Conservation (phyloP, 2,113 vertebrate genomes). For the Etheostoma spectabile region DNA sequence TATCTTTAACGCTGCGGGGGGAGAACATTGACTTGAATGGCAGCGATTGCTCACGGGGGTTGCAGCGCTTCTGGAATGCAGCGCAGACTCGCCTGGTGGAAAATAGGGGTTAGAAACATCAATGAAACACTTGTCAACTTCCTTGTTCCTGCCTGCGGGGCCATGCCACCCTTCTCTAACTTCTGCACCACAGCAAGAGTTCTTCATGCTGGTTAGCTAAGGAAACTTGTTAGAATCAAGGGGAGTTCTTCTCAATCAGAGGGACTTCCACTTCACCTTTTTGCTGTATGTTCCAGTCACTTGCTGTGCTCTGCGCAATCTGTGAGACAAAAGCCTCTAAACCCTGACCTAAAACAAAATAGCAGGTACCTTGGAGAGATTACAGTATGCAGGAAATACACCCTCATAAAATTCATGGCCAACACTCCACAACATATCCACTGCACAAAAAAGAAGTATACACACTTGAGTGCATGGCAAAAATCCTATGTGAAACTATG, state of each 20-base stretch:
- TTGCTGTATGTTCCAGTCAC: neutral
- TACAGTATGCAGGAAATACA: neutral
- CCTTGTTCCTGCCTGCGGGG: neutral
- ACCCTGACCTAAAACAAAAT: neutral
- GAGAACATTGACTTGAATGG: no score
- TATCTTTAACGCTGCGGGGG: no score
- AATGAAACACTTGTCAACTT: constrained; percentile 8
- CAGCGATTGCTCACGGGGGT: no score
- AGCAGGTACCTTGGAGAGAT: neutral
- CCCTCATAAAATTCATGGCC: neutral
- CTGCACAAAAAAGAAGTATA: neutral
- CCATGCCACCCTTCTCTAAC: neutral
- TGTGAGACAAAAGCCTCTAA: neutral
- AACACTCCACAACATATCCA: neutral
- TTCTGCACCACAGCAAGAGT: neutral
- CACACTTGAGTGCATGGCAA: neutral
- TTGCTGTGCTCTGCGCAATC: constrained; percentile 7
- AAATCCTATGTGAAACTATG: neutral
- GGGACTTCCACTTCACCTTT: constrained; percentile 15
- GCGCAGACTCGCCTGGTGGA: no score
- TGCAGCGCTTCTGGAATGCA: no score
- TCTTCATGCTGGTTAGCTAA: constrained; percentile 4
- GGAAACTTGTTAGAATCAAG: constrained; percentile 12
- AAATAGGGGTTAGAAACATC: neutral
- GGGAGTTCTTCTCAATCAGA: neutral